These are phyloP conservation scores for Columbina picui DNA, from an alignment of 2,113 vertebrate species.

Conservation along the genomic window DNA sequence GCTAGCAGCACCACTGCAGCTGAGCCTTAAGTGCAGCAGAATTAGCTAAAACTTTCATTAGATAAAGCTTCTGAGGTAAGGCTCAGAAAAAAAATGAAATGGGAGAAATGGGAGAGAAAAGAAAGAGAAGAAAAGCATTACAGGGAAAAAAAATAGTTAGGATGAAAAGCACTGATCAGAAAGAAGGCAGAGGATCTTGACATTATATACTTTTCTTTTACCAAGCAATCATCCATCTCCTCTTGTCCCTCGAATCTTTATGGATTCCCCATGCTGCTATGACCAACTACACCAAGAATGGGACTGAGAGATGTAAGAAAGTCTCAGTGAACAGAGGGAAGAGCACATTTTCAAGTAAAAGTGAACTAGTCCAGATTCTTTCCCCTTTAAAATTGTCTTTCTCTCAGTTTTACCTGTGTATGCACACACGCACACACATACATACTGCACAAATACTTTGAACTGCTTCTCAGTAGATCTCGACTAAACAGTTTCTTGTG, in stretches of 20 bases:
- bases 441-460: rapidly evolving
- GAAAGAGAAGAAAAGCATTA: background rate
- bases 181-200: background rate
- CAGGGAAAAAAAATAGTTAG: background rate
- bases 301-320: background rate
- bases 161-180: background rate
- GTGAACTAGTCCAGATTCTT: background rate
- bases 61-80: background rate
- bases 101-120: background rate
- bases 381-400: background rate
- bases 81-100: rapidly evolving
- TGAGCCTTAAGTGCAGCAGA: background rate
- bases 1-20: background rate
- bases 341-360: background rate
- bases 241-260: background rate
- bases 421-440: background rate
- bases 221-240: background rate
- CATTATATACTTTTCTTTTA: background rate
- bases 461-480: background rate
- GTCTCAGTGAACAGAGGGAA: background rate
- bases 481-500: background rate
- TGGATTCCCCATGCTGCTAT: background rate
- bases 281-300: background rate
- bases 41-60: background rate
- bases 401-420: background rate